These are phyloP conservation scores for Pyrgilauda ruficollis DNA, from an alignment of 2,113 vertebrate species.

Conservation along the genomic window DNA sequence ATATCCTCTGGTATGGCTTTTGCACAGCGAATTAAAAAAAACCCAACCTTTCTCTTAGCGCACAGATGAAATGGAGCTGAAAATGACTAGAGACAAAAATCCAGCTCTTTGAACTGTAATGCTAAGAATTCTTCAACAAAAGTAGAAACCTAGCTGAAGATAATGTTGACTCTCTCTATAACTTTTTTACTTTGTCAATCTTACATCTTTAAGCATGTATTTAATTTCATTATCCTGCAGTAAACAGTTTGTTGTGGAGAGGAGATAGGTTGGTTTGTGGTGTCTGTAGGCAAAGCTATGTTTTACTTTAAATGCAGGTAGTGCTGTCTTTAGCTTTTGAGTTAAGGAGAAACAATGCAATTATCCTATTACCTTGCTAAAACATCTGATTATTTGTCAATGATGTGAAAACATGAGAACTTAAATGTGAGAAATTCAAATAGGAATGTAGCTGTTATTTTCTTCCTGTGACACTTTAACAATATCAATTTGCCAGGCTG, in stretches of 20 bases:
- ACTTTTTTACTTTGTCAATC: background rate
- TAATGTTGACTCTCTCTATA: background rate
- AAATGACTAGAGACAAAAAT: slow-evolving; percentile 36
- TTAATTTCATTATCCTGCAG: background rate
- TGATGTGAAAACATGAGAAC: background rate
- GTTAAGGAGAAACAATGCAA: background rate
- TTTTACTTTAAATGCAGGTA: background rate
- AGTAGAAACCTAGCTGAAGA: slow-evolving; percentile 1
- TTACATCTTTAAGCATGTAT: background rate
- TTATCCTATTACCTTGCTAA: background rate
- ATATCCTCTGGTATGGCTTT: background rate
- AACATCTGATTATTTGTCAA: background rate
- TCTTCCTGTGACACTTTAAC: background rate
- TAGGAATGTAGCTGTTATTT: background rate
- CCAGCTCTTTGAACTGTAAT: background rate
- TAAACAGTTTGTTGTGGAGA: background rate
- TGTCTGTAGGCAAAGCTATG: background rate
- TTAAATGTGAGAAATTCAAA: background rate
- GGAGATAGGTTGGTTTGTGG: background rate
- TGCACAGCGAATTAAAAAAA: background rate
- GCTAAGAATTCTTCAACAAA: background rate
- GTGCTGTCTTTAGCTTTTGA: background rate
- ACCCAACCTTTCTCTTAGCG: background rate
- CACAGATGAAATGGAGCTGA: slow-evolving; percentile 24
- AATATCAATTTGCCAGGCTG: background rate